These are phyloP conservation scores for Lepus oiostolus DNA, from an alignment of 2,797 vertebrate genomes.

Conservation along the genomic window DNA sequence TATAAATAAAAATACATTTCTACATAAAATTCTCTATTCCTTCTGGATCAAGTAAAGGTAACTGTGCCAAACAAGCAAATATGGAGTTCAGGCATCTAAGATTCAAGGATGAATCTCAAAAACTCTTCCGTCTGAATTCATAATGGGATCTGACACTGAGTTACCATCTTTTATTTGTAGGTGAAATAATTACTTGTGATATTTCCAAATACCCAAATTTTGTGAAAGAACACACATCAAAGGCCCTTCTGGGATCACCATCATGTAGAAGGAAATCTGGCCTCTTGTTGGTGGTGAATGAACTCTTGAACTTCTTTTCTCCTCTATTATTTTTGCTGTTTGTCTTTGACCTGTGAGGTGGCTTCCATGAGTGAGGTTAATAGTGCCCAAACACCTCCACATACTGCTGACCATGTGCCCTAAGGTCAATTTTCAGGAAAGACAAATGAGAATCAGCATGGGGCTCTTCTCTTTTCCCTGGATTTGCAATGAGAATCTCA, in stretches of 20 bases:
- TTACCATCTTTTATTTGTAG: conserved; percentile 52
- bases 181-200: conserved; percentile 74
- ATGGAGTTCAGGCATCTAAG: background rate
- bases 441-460: background rate
- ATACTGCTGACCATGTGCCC: background rate
- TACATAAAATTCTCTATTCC: background rate
- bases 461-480: background rate
- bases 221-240: conserved; percentile 56
- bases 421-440: conserved; percentile 28
- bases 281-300: conserved; percentile 10
- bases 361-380: background rate
- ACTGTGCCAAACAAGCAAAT: conserved; percentile 20
- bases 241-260: background rate
- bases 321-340: background rate
- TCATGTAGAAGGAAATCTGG: background rate
- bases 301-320: background rate
- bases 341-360: background rate
- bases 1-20: background rate
- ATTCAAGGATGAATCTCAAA: conserved; percentile 43
- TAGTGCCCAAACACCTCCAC: background rate
- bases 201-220: conserved; percentile 68
- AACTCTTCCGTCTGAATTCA: background rate
- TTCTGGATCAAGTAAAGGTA: conserved; percentile 56
- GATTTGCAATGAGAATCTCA: background rate
- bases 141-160: conserved; percentile 58